These are phyloP conservation scores for Phrixothrix hirtus DNA, from an alignment of 2,888 invertebrate genomes.

Conservation along the genomic window DNA sequence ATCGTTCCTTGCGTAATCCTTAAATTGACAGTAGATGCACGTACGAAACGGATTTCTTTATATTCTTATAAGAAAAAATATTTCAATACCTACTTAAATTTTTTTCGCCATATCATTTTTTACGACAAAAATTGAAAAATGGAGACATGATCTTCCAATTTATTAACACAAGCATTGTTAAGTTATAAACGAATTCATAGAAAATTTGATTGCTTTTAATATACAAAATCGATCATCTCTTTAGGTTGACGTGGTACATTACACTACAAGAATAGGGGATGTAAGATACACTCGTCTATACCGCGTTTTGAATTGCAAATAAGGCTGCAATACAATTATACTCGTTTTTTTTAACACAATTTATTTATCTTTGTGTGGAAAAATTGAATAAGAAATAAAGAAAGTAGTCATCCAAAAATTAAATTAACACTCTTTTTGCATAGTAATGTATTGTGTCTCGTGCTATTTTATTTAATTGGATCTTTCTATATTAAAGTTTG, in stretches of 20 bases:
- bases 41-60: constrained; percentile 23
- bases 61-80: constrained; percentile 14
- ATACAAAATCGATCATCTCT: constrained; percentile 21
- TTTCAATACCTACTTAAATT: constrained; percentile 9
- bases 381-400: constrained; percentile 5
- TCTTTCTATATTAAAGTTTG: too few relatives aligned
- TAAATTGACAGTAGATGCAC: constrained; percentile 22
- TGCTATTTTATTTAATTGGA: too few relatives aligned
- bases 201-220: constrained; percentile 4
- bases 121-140: too few relatives aligned
- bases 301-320: constrained; percentile 28
- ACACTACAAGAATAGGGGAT: constrained; percentile 18
- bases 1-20: constrained; percentile 19
- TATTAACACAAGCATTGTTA: too few relatives aligned
- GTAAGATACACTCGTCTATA: constrained; percentile 25
- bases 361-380: constrained; percentile 13
- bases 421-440: constrained; percentile 1
- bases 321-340: constrained; percentile 27
- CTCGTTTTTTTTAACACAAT: constrained; percentile 28
- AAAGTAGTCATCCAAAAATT: not conserved
- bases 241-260: constrained; percentile 16
- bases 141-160: too few relatives aligned
- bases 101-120: not conserved
- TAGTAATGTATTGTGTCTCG: too few relatives aligned
- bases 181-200: too few relatives aligned